A percentile compares a stretch with the other conserved stretches of the same genome.
phyloP scores from a whole-genome alignment of 2,797 vertebrate species.

The Melanotaenia boesemani region DNA sequence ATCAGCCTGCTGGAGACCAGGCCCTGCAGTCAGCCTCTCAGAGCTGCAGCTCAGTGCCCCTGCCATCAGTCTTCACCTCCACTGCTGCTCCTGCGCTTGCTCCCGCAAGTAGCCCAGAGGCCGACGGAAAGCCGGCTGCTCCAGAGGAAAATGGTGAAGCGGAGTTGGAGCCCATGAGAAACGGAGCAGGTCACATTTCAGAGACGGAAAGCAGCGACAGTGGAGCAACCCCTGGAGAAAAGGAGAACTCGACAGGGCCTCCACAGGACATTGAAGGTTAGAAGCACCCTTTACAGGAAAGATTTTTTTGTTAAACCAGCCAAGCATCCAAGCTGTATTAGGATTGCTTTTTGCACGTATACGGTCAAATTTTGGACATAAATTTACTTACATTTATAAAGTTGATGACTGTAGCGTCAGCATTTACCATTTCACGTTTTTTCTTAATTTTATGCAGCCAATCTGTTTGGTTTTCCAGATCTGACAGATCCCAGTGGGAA shows the following conservation, averaged over 20 bases:
- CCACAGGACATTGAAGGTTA: constrained; percentile 86
- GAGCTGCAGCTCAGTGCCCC: constrained; percentile 70
- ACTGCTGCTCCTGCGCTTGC: constrained; percentile 33
- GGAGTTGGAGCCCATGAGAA: constrained; percentile 86
- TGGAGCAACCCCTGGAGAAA: constrained; percentile 78
- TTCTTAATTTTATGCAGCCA: background rate
- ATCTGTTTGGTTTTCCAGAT: constrained; percentile 68
- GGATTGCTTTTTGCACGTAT: background rate
- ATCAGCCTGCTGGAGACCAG: constrained; percentile 82
- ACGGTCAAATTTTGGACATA: background rate
- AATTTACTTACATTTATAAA: background rate
- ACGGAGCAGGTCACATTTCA: constrained; percentile 88
- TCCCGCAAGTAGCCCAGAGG: constrained; percentile 60
- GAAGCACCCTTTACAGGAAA: background rate
- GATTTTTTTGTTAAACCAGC: background rate
- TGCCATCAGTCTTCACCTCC: constrained; percentile 55
- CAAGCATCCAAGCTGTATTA: background rate
- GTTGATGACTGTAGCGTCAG: background rate
- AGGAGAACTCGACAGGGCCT: constrained; percentile 81
- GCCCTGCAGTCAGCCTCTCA: constrained; percentile 61
- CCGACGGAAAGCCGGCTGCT: constrained; percentile 71
- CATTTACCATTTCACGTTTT: background rate
- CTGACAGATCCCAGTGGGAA: constrained; percentile 91
- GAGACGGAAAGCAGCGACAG: constrained; percentile 88
- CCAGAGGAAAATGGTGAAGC: constrained; percentile 91